Base-by-base conservation (phyloP, 1,140 invertebrate genomes). In the Zaprionus inermis region DNA sequence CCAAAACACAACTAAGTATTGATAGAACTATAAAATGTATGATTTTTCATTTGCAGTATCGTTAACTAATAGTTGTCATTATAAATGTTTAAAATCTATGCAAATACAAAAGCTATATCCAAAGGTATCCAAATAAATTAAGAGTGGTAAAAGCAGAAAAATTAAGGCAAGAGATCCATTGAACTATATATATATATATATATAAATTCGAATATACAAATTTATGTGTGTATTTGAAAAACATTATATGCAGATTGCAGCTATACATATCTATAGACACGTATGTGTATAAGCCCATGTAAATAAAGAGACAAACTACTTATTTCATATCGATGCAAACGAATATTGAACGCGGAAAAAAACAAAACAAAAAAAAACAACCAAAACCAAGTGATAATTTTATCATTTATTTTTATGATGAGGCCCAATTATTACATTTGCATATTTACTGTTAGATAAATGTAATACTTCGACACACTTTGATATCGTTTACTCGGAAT, bases 241-340 rank as follows among this genome's bases (percentile, higher is more conserved):
- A 44, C 0, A n/a, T 16, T 6, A 44, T 2, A 44, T 44, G 38
- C 38, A 55, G 52, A 64, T 30, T 56, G 24, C 16, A 56, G n/a
- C n/a, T 16, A 24, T 16, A 16, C 30, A 46, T 24, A 56, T 68
- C 46, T 36, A 22, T 56, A 74, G 73, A 44, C 51, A 58, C 57
- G 61, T 65, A 63, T 76, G 76, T 81, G 82, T 80, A 77, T 68
- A 88, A 49, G 72, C 76, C 66, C 79, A 66, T 90, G 85, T 90
- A 90, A 86, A 90, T 90, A 90, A 88, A 59, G 77, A 81, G 65
- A 90, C 78, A 90, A 90, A 77, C 85, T 89, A 90, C 81, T 63
- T 58, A 89, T 81, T 90, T 72, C 81, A 90, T 74, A 77, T 68
- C 38, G 66, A 84, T 88, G 81, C 81, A 83, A 89, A 89, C 78